Base-by-base conservation (phyloP, 2,113 vertebrate genomes). In the Trematocara zebra region DNA sequence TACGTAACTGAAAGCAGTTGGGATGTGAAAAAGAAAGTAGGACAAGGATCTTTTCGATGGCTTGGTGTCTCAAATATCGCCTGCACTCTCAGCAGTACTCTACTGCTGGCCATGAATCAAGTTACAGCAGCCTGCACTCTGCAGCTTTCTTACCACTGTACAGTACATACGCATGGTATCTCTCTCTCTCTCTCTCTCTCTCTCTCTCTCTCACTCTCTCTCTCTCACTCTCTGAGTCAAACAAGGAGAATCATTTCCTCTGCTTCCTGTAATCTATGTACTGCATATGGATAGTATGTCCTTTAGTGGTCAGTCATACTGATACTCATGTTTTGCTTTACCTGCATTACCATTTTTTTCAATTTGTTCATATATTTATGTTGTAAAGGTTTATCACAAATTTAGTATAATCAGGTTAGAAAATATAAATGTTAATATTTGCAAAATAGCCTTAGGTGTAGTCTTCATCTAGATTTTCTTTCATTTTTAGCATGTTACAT, bases 81-180 rank as follows among this genome's bases (percentile, higher is more conserved):
- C 85, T 93, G 92, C 91, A 86, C 82, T 40, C 89, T 95, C 94
- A 94, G 95, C 94, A 95, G 31, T 86, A 76, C 53, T 80, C 80
- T 37, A 4, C 74, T 85, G 89, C 89, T 89, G 88, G 57, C 61
- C 67, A 82, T 87, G 91, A 89, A 47, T 96, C 91, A 89, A 80
- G 85, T 95, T 94, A 93, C 92, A 88, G 28, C 57, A 88, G 23
- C 54, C 52, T 51, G 33, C 56, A 23, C 76, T 84, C 78, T 83
- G 82, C 85, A 56, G 82, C 80, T 64, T 52, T 54, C 52, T 74
- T 57, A 61, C 57, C 85, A 67, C 54, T 72, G 8, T 74, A 53
- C 81, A 78, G 49, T 56, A 78, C 17, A 85, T 26, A 81, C 42
- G n/a, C 44, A 69, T n/a, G 2, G 4, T 64, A 3, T 40, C 11